phyloP scores from a whole-genome alignment of 2,113 vertebrate genomes.

The Sarotherodon lohbergeri region DNA sequence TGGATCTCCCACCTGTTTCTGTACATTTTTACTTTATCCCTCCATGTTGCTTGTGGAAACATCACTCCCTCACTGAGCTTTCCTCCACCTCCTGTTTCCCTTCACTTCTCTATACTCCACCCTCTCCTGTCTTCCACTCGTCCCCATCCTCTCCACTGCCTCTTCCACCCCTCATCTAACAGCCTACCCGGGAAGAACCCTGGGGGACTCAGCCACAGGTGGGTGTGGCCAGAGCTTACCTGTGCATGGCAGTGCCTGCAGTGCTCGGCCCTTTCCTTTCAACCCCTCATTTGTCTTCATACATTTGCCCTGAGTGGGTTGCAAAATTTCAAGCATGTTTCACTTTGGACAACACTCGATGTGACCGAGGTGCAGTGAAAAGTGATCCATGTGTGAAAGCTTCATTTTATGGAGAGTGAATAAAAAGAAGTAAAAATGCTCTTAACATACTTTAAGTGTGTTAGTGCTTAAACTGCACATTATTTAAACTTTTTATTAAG shows the following conservation, averaged over 20 bases:
- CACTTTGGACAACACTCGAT: not conserved
- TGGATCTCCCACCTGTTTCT: slow-evolving; percentile 8
- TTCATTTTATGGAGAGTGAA: not conserved
- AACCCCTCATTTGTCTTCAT: slow-evolving; percentile 20
- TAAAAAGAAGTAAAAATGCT: not conserved
- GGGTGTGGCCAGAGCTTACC: slow-evolving; percentile 75
- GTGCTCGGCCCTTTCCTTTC: slow-evolving; percentile 47
- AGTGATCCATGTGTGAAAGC: not conserved
- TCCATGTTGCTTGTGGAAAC: slow-evolving; percentile 33
- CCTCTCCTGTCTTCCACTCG: slow-evolving; percentile 52
- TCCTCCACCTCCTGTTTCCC: slow-evolving; percentile 29
- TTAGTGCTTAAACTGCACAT: not conserved
- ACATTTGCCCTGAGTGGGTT: not conserved
- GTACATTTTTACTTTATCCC: slow-evolving; percentile 18
- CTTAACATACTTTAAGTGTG: not conserved
- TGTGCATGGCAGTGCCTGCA: slow-evolving; percentile 76
- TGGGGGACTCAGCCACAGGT: slow-evolving; percentile 89
- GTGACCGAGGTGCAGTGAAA: not conserved
- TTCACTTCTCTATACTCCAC: slow-evolving; percentile 36
- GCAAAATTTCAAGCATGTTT: not conserved
- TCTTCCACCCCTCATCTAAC: slow-evolving; percentile 70
- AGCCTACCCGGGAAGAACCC: slow-evolving; percentile 91
- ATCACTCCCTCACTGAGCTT: slow-evolving; percentile 44
- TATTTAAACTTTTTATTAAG: not conserved
- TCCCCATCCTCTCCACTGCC: slow-evolving; percentile 51